Evolutionary conservation across 1,140 invertebrate genomes (phyloP).

Genomic region (Laodelphax striatellus): DNA sequence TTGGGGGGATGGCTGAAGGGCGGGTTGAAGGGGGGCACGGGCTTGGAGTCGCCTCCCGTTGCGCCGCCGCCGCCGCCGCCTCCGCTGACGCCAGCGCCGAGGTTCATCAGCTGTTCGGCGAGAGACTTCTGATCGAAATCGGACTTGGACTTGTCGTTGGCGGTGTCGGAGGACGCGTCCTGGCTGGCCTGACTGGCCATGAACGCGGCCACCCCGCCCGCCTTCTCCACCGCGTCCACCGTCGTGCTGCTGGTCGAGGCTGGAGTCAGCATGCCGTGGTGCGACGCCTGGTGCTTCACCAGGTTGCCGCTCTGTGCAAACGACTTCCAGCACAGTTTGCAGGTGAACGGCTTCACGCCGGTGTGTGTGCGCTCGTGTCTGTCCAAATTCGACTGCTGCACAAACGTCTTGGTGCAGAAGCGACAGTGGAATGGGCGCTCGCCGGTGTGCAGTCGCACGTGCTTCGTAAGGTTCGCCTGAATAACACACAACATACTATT

Average conservation of each 20-base stretch:
- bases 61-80: not conserved
- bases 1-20: no score
- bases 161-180: not conserved
- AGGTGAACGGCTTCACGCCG: slow-evolving; percentile 36
- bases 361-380: slow-evolving; percentile 55
- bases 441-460: slow-evolving; percentile 42
- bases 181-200: not conserved
- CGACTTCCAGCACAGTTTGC: slow-evolving; percentile 18
- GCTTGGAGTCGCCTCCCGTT: not conserved
- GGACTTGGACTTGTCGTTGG: not conserved
- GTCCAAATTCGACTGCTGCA: slow-evolving; percentile 49
- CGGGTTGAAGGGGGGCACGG: no score
- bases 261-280: slow-evolving; percentile 18
- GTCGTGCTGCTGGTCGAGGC: no score
- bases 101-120: not conserved
- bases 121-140: not conserved
- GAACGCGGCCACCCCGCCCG: not conserved
- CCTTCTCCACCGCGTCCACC: not conserved
- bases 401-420: slow-evolving; percentile 48
- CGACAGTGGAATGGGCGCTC: slow-evolving; percentile 50
- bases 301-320: slow-evolving; percentile 25
- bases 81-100: not conserved
- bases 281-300: slow-evolving; percentile 24
- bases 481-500: not conserved
- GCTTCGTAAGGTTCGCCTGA: slow-evolving; percentile 33